These are phyloP conservation scores for Hydra vulgaris DNA, from an alignment of 30 jellyfish, hydroid and myxozoan species.

Conservation along the genomic window DNA sequence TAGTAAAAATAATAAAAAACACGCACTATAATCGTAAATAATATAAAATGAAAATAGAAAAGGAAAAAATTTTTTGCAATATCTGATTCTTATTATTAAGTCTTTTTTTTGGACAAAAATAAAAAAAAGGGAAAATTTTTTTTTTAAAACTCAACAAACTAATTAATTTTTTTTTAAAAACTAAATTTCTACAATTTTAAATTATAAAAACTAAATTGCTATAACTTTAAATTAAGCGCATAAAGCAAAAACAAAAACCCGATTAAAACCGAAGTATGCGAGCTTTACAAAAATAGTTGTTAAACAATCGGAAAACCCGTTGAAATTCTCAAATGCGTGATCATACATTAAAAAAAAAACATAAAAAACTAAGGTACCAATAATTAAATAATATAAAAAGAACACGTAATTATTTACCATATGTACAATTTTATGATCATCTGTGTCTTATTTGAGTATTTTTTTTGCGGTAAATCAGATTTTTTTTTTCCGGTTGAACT, in stretches of 20 bases:
- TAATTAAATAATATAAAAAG: neutral
- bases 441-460: neutral
- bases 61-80: no score
- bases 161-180: no score
- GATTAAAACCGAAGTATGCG: neutral
- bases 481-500: neutral
- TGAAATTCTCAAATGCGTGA: neutral
- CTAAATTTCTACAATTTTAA: no score
- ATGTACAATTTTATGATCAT: neutral
- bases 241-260: neutral
- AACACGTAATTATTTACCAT: neutral
- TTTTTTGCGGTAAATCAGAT: neutral
- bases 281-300: neutral
- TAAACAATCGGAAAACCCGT: neutral
- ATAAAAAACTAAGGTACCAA: neutral
- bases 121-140: no score
- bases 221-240: neutral
- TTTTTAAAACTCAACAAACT: no score
- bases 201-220: neutral
- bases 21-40: no score
- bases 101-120: no score
- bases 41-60: no score
- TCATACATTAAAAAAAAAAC: neutral
- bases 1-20: no score
- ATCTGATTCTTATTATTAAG: no score